phyloP scores from a whole-genome alignment of 1,140 invertebrate species.

The Drosophila tani region DNA sequence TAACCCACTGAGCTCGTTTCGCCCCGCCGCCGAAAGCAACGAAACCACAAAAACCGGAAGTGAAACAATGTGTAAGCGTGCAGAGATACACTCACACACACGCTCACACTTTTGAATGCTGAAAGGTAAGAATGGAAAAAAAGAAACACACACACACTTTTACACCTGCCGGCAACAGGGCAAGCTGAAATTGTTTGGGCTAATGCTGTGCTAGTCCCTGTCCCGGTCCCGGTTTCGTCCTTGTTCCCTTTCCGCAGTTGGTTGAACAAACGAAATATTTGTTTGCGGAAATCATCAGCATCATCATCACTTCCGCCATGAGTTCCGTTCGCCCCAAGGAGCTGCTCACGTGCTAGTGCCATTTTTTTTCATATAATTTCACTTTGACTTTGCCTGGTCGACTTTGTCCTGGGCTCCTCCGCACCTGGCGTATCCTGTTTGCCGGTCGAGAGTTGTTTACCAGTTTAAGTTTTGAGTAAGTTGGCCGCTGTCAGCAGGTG shows the following conservation, averaged over 20 bases:
- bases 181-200: slow-evolving; percentile 53
- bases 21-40: slow-evolving; percentile 46
- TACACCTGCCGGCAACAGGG: slow-evolving; percentile 53
- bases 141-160: slow-evolving; percentile 17
- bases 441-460: slow-evolving; percentile 23
- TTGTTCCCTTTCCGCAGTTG: slow-evolving; percentile 10
- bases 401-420: slow-evolving; percentile 1
- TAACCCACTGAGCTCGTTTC: slow-evolving; percentile 76
- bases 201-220: slow-evolving; percentile 45
- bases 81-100: slow-evolving; percentile 11
- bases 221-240: neutral
- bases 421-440: slow-evolving; percentile 23
- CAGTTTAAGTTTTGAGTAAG: slow-evolving; percentile 25
- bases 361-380: slow-evolving; percentile 39
- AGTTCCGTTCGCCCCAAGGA: slow-evolving; percentile 26
- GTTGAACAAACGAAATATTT: slow-evolving; percentile 73
- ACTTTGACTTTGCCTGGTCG: slow-evolving; percentile 9
- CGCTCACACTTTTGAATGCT: slow-evolving; percentile 47
- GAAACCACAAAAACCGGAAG: slow-evolving; percentile 64
- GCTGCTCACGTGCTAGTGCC: slow-evolving; percentile 24
- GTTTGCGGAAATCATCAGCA: slow-evolving; percentile 78
- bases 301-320: slow-evolving; percentile 72
- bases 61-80: slow-evolving; percentile 43
- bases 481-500: slow-evolving; percentile 15
- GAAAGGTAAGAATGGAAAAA: slow-evolving; percentile 33